Conservation (phyloP, 2,113 vertebrate genomes). For the Guaruba guarouba region DNA sequence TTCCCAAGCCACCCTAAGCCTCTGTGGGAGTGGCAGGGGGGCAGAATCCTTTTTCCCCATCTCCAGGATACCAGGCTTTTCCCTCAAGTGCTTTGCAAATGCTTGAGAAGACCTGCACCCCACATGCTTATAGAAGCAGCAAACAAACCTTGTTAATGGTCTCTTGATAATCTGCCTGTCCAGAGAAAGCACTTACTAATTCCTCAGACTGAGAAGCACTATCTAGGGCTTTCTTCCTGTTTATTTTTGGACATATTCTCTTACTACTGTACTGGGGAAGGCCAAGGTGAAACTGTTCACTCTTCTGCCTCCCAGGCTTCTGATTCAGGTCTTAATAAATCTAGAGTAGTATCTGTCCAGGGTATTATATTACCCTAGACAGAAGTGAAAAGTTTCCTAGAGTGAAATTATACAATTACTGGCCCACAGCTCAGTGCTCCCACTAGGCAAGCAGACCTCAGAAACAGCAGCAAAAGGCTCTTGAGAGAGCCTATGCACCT, state of each 20-base stretch:
- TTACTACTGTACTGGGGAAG: background rate
- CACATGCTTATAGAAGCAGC: background rate
- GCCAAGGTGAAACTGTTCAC: background rate
- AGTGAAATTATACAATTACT: background rate
- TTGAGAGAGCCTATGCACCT: background rate
- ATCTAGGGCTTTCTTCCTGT: background rate
- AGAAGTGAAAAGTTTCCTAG: background rate
- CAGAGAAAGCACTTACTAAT: background rate
- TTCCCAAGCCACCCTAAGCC: background rate
- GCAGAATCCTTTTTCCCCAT: background rate
- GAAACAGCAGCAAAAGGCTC: background rate
- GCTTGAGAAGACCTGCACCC: background rate
- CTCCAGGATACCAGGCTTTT: background rate
- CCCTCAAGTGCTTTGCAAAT: background rate
- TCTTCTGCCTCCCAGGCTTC: background rate
- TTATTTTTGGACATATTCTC: background rate
- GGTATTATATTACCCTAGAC: background rate
- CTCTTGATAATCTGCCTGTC: background rate
- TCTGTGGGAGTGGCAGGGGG: background rate
- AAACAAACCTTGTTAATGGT: conserved; percentile 19
- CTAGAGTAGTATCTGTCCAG: background rate
- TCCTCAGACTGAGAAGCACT: background rate
- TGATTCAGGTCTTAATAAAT: background rate
- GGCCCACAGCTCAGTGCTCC: background rate
- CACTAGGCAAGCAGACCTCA: background rate